Evolutionary conservation across 1,140 invertebrate species (phyloP).

Genomic region (Lasioglossum albipes): DNA sequence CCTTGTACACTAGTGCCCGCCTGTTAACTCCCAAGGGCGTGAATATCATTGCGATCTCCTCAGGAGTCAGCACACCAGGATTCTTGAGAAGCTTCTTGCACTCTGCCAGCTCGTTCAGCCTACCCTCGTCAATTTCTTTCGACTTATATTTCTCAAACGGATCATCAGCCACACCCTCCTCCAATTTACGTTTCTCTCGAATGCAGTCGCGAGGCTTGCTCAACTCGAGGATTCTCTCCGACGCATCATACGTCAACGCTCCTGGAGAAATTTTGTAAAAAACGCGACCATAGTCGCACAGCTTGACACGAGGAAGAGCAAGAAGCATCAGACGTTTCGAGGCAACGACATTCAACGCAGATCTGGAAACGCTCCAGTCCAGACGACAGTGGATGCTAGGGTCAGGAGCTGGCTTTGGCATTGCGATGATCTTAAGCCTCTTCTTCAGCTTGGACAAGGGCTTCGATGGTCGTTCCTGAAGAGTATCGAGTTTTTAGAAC

Average conservation of each 20-base stretch:
- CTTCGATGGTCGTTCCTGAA: constrained; percentile 52
- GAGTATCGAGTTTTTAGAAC: background rate
- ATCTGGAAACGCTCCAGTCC: constrained; percentile 28
- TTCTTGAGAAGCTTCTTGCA: constrained; percentile 49
- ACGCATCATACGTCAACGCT: constrained; percentile 53
- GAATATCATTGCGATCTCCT: constrained; percentile 44
- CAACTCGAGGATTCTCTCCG: constrained; percentile 39
- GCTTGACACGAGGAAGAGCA: constrained; percentile 26
- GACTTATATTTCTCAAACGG: too few relatives aligned
- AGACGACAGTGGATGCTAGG: constrained; percentile 1
- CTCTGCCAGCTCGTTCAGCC: constrained; percentile 23
- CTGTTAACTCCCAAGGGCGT: constrained; percentile 48
- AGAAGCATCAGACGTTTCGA: constrained; percentile 50
- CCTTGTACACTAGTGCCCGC: constrained; percentile 52
- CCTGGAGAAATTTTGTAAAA: constrained; percentile 40
- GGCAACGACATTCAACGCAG: constrained; percentile 42
- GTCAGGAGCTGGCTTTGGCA: constrained; percentile 8
- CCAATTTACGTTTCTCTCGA: constrained; percentile 11
- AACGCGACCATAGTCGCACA: constrained; percentile 22
- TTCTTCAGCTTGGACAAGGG: constrained; percentile 51
- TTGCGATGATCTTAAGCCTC: constrained; percentile 42
- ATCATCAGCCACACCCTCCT: background rate
- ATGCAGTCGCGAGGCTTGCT: constrained; percentile 26
- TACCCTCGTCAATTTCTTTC: background rate
- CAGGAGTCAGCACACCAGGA: constrained; percentile 41